Base-by-base conservation (phyloP, 2,888 invertebrate genomes). In the Drosophila suboccidentalis region DNA sequence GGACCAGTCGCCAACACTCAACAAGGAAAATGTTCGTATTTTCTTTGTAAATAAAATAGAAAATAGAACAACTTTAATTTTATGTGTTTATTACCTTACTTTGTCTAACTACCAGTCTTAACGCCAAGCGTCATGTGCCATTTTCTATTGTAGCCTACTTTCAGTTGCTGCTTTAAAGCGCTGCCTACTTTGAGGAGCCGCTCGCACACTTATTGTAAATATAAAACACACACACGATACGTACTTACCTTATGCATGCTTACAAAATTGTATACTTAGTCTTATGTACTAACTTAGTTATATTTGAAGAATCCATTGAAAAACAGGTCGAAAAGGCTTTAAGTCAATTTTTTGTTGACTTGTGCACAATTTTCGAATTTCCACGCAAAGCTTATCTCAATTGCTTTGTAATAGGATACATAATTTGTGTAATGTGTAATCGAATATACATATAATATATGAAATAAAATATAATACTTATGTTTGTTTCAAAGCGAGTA, bases 331-430 rank as follows among this genome's bases (percentile, higher is more conserved):
- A 71, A 66, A 54, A 44, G 61, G 71, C 72, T 77, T 63, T 43
- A 63, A 66, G 75, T 71, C 75, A 76, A 71, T 77, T 67, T 77
- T 63, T 71, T 71, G 72, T 77, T 77, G 72, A 59, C 66, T 62
- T 36, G 43, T 77, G 66, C 75, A 75, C 75, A 77, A 57, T 66
- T 63, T 59, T 75, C 70, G 57, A 74, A 66, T 54, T 49, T 59
- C 44, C 44, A 59, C 29, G 69, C 61, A 59, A 72, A 47, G 39
- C 34, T 65, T 60, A 44, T 59, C 44, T 78, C 58, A 51, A 60
- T 73, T 62, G 55, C 53, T 68, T 36, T 41, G 55, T 41, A 61
- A 15, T 39, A 54, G 57, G 26, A 34, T 29, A 43, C 29, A 39
- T 46, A 19, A 41, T 10, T 36, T 57, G 15, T 54, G 34, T 29